A percentile compares a stretch with the other conserved stretches of the same genome.
phyloP scores from a whole-genome alignment of 2,888 invertebrate species.

The Limnephilus marmoratus region DNA sequence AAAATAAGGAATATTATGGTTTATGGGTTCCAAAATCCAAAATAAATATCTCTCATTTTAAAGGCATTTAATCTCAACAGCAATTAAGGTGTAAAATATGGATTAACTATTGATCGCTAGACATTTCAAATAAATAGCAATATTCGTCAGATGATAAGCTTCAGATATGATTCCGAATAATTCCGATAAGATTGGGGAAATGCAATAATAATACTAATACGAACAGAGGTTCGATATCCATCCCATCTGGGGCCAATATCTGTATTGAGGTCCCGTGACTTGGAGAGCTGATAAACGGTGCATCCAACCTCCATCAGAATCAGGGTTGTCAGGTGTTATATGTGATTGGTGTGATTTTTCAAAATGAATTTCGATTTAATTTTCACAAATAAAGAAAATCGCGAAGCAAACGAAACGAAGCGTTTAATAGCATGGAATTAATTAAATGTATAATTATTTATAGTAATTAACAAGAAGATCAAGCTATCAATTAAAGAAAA shows the following conservation, averaged over 20 bases:
- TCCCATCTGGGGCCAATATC: background rate
- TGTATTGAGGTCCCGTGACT: background rate
- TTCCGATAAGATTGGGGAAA: constrained; percentile 18
- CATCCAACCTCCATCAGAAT: background rate
- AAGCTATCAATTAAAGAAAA: no score
- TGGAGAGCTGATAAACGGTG: background rate
- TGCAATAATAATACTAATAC: background rate
- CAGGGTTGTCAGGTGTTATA: background rate
- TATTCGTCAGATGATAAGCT: background rate
- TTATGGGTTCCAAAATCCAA: background rate
- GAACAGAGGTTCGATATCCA: background rate
- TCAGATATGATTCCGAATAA: background rate
- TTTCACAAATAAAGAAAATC: background rate
- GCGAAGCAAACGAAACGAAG: no score
- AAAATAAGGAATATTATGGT: background rate
- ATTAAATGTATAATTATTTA: no score
- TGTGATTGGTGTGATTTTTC: no score
- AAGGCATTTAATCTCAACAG: background rate
- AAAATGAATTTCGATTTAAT: background rate
- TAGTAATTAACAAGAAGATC: no score
- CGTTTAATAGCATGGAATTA: no score
- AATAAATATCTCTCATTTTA: background rate
- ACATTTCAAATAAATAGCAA: background rate
- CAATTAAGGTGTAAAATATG: background rate
- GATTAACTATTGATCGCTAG: background rate